Evolutionary conservation across 2,888 invertebrate species (phyloP), one percentile per base, ranked within the genome.

Genomic region (Tetheella fluctuosa): DNA sequence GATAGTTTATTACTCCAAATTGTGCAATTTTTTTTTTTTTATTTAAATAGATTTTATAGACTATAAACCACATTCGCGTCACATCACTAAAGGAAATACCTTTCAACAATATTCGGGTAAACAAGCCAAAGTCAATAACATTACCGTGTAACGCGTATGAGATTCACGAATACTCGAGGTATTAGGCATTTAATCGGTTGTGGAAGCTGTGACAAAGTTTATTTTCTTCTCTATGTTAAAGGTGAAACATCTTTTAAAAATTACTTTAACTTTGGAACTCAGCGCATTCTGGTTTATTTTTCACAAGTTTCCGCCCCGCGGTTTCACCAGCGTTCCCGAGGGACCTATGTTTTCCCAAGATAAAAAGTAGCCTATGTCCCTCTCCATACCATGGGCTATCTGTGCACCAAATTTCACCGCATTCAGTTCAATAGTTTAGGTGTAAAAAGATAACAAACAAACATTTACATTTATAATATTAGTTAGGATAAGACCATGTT

Each of bases 91-190:
- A 34, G 34, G 34, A 54, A 54, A 54, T 54, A 54, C 34, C 54
- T 54, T 20, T 54, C 12, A 28, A 58, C 20, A 58, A 15, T 52
- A n/a, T 25, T 58, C 17, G 57, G 34, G 52, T 58, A 58, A 58
- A 58, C 34, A 58, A 13, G 48, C 28, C 30, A 30, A 58, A 17
- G 52, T 37, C 57, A 28, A 58, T 52, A 30, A 52, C 30, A 58
- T 58, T 34, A 25, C 52, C 52, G 20, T 17, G 34, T 56, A 34
- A 56, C 56, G 37, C 23, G 37, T 28, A 13, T 28, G 37, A 52
- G 23, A 17, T 58, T 54, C 20, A 7, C 20, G 54, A 54, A 34
- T 20, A 17, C 17, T 34, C 30, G 25, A 34, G 12, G 34, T 34
- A 34, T 34, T 54, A n/a, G n/a, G n/a, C n/a, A 34, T 54, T 34